Evolutionary conservation across 1,140 invertebrate species (phyloP), one percentile per base, ranked within the genome.

Genomic region (Drosophila burlai): DNA sequence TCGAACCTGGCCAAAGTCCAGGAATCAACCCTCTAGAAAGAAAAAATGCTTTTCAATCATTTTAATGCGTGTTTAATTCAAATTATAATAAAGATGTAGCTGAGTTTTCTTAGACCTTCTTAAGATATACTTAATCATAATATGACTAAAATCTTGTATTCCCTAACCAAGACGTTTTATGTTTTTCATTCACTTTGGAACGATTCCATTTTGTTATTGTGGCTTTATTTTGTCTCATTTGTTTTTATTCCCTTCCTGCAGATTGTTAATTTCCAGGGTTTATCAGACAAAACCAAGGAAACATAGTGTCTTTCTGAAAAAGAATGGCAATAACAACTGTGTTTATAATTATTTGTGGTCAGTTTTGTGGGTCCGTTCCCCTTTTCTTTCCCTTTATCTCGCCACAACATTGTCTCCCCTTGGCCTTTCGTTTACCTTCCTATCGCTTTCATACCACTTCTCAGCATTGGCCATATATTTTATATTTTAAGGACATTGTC

Each of bases 221-320:
- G 46, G 2, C 26, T 29, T 29, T 4, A 29, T 29, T 29, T 29
- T 29, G 5, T 29, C 5, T 29, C 5, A 29, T 29, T 29, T 29
- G 26, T 29, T 29, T 29, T 13, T 26, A 7, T 36, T 54, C 7
- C 13, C 5, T 36, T 21, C 2, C 21, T 21, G 21, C 15, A 7
- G 11, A 13, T 64, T 75, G 61, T 75, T 75, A 40, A 73, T 73
- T 73, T 50, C 15, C 66, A 31, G 29, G 29, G 29, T 43, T 73
- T 71, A 73, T 59, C 69, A 26, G 26, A n/a, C 9, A n/a, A n/a
- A n/a, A n/a, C n/a, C n/a, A n/a, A n/a, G n/a, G n/a, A n/a, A n/a
- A n/a, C n/a, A n/a, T n/a, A 65, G 31, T 54, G n/a, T 6, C 31
- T 15, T 13, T 34, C 3, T 29, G 26, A 29, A 6, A 29, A 3